Base-by-base conservation (phyloP, 2,113 vertebrate genomes). In the Otis tarda region DNA sequence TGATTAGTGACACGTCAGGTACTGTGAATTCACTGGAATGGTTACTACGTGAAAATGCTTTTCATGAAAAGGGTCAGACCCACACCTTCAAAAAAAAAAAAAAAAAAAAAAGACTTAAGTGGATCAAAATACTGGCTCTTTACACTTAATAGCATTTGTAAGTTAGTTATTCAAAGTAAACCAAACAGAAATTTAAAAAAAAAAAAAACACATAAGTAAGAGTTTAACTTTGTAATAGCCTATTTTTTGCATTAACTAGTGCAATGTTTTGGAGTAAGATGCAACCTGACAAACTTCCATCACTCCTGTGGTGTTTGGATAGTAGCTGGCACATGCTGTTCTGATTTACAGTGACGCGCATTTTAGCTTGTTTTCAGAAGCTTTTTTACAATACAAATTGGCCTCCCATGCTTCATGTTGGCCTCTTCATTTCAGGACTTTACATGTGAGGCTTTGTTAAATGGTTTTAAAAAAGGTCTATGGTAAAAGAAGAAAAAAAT, bases 341-440 rank as follows among this genome's bases (percentile, higher is more conserved):
- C 81, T 78, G 60, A 67, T 50, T 37, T 57, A 56, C 25, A 73
- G 45, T 4, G 73, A 81, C 28, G 52, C 9, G 23, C 11, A 79
- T 76, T 77, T 57, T 49, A 88, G 61, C 55, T 70, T 53, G 50
- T 89, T 91, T 91, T 60, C 80, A 86, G 74, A 60, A 94, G 78
- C 43, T 92, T 68, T 21, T 68, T 68, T 60, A 63, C 69, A 63
- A 60, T 60, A 63, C 64, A 63, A 56, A 83, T 52, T 63, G 35
- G 56, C 10, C 76, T 77, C 56, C 53, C n/a, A 14, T 35, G 69
- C 47, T 67, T 75, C 74, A 61, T 7, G 11, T 7, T 70, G 64
- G 86, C 59, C 71, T 83, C 91, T 75, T 89, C 67, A 33, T 61
- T 83, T 83, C 37, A 35, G 78, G 55, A 80, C 65, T 57, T 83